These are phyloP conservation scores for Nasonia longicornis DNA, from an alignment of 1,140 invertebrate genomes.

Conservation along the genomic window DNA sequence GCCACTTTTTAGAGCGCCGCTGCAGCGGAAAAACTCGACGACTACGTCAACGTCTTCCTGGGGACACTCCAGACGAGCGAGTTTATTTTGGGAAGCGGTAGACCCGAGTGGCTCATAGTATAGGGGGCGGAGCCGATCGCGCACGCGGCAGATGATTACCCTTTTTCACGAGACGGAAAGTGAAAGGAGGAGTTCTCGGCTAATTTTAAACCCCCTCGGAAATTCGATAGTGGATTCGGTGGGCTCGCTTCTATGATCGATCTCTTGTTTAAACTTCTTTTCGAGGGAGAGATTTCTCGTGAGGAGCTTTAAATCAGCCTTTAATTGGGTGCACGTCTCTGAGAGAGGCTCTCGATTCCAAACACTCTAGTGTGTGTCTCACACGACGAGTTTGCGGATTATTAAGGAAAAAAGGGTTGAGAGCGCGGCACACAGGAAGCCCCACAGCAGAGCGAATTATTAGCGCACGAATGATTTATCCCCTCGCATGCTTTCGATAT, in stretches of 20 bases:
- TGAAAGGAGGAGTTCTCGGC: no score
- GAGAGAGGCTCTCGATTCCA: background rate
- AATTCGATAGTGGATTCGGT: background rate
- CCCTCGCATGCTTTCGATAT: slow-evolving; percentile 13
- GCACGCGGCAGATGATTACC: background rate
- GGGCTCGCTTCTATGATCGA: background rate
- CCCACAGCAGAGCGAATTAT: background rate
- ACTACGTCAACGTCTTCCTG: no score
- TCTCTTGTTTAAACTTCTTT: background rate
- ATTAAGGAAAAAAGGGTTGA: slow-evolving; percentile 1
- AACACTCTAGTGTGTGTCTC: background rate
- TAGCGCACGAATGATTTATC: slow-evolving; percentile 11
- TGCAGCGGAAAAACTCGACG: background rate
- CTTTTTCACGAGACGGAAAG: no score
- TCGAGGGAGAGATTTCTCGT: no score
- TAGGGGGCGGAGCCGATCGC: background rate
- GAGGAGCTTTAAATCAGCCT: background rate
- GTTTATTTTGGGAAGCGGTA: slow-evolving; percentile 4
- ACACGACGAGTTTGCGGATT: background rate
- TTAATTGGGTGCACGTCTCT: background rate
- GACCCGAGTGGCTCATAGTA: background rate
- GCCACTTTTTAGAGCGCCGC: no score
- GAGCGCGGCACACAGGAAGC: background rate
- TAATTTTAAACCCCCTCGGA: background rate
- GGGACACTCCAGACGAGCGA: background rate